Evolutionary conservation across 1,140 invertebrate genomes (phyloP).

Genomic region (Anadara kagoshimensis): DNA sequence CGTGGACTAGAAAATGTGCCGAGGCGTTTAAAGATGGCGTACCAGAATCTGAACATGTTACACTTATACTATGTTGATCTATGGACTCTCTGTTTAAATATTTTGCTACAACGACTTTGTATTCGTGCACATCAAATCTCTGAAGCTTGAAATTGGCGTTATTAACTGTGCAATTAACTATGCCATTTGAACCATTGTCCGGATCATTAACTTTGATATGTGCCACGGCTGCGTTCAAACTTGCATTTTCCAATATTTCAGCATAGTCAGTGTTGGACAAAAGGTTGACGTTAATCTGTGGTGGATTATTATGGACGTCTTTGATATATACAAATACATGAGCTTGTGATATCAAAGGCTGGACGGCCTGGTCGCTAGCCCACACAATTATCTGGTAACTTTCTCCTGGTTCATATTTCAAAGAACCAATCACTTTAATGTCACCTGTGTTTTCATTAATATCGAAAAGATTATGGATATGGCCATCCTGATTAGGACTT

Average conservation of each 20-base stretch:
- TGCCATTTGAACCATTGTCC: constrained; percentile 59
- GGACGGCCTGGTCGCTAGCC: constrained; percentile 47
- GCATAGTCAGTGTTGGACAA: constrained; percentile 45
- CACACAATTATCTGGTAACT: constrained; percentile 49
- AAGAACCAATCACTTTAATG: constrained; percentile 37
- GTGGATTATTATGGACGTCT: constrained; percentile 67
- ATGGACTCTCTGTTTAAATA: constrained; percentile 50
- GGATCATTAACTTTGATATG: constrained; percentile 55
- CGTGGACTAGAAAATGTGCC: constrained; percentile 93
- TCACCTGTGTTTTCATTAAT: constrained; percentile 44
- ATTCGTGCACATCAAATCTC: constrained; percentile 55
- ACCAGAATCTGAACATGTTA: constrained; percentile 79
- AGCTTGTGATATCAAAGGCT: constrained; percentile 37
- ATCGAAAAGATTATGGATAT: constrained; percentile 46
- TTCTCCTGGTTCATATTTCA: constrained; percentile 51
- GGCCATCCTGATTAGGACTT: constrained; percentile 58
- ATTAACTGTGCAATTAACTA: constrained; percentile 56
- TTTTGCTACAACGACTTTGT: constrained; percentile 59
- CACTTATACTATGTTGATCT: constrained; percentile 41
- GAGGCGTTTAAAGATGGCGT: constrained; percentile 84
- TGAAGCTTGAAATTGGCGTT: constrained; percentile 51
- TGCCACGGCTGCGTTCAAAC: constrained; percentile 53
- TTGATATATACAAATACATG: constrained; percentile 55
- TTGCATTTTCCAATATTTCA: constrained; percentile 53
- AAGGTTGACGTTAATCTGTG: constrained; percentile 59